These are phyloP conservation scores for Pterocles burchelli DNA, from an alignment of 2,113 vertebrate genomes.

Conservation along the genomic window DNA sequence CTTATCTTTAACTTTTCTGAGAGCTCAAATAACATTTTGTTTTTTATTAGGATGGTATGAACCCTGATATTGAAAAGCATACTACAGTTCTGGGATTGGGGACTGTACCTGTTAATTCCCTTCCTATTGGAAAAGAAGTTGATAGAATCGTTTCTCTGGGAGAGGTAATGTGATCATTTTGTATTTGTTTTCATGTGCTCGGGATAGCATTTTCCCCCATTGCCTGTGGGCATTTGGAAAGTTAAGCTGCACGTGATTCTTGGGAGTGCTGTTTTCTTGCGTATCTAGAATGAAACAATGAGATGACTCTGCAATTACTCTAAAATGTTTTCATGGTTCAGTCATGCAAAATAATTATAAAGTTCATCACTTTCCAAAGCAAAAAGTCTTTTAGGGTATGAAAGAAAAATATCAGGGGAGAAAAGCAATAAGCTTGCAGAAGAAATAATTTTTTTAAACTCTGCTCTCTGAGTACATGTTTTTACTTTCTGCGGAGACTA, in stretches of 20 bases:
- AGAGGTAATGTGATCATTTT: constrained; percentile 66
- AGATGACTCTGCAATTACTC: not conserved
- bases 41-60: constrained; percentile 57
- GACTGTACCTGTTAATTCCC: constrained; percentile 61
- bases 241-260: not conserved
- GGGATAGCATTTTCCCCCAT: not conserved
- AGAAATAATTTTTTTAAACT: not conserved
- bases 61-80: constrained; percentile 68
- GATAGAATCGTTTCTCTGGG: constrained; percentile 36
- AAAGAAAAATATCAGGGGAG: not conserved
- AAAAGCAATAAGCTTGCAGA: not conserved
- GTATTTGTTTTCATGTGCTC: not conserved
- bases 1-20: not conserved
- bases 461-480: not conserved
- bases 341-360: not conserved
- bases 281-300: not conserved
- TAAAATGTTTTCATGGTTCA: not conserved
- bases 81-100: constrained; percentile 40
- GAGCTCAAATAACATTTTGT: not conserved
- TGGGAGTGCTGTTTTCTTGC: not conserved
- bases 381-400: not conserved
- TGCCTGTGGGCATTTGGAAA: not conserved
- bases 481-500: not conserved
- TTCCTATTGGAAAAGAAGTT: constrained; percentile 68
- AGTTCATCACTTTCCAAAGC: not conserved